These are phyloP conservation scores for Atopsyche davidsoni DNA, from an alignment of 1,140 invertebrate genomes.

Conservation along the genomic window DNA sequence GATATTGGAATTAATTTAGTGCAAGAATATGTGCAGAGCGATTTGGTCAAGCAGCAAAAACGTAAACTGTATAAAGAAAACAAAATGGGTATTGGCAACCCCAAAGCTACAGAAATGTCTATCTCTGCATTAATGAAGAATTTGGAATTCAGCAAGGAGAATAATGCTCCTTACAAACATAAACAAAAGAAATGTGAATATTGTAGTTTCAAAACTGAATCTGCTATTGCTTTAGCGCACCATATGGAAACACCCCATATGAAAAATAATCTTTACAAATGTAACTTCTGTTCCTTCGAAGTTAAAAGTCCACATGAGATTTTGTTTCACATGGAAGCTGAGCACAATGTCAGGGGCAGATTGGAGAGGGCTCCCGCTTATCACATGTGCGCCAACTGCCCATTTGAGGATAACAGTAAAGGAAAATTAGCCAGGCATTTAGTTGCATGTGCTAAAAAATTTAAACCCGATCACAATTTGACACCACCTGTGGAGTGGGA, in stretches of 20 bases:
- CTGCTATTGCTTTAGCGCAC: constrained; percentile 74
- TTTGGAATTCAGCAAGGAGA: constrained; percentile 81
- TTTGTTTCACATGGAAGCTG: constrained; percentile 83
- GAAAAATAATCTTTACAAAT: constrained; percentile 78
- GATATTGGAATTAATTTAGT: constrained; percentile 88
- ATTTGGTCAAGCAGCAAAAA: constrained; percentile 82
- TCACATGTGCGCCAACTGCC: constrained; percentile 90
- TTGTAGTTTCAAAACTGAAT: constrained; percentile 92
- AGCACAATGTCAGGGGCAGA: constrained; percentile 76
- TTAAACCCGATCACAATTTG: constrained; percentile 78
- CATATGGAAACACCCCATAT: constrained; percentile 91
- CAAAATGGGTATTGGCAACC: constrained; percentile 53
- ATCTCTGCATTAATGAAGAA: constrained; percentile 76
- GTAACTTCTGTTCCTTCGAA: constrained; percentile 81
- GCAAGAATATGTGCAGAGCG: constrained; percentile 87
- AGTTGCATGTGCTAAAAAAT: constrained; percentile 85
- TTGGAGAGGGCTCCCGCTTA: constrained; percentile 79
- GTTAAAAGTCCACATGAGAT: constrained; percentile 82
- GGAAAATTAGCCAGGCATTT: constrained; percentile 86
- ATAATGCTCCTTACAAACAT: constrained; percentile 78
- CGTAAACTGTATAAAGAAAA: constrained; percentile 63
- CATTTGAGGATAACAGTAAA: constrained; percentile 91
- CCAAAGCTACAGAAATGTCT: constrained; percentile 66
- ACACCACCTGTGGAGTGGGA: constrained; percentile 84
- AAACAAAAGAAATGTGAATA: constrained; percentile 79